These are phyloP conservation scores for Pardosa pseudoannulata DNA, from an alignment of 2,888 invertebrate species.

Conservation along the genomic window DNA sequence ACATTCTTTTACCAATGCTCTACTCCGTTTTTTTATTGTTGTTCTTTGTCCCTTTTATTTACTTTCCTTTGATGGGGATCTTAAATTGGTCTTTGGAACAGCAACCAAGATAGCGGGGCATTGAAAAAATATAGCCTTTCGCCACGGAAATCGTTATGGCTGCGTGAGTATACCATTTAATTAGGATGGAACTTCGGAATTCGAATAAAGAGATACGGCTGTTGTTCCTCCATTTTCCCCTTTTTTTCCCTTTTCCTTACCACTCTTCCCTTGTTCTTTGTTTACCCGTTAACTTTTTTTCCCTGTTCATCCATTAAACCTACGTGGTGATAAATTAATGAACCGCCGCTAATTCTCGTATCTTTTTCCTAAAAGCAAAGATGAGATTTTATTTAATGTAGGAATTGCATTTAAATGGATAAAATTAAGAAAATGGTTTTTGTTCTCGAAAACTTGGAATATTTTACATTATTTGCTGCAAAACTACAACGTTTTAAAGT, in stretches of 20 bases:
- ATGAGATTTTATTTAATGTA: neutral
- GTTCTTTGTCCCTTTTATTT: neutral
- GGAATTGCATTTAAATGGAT: neutral
- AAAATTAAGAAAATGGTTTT: neutral
- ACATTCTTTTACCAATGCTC: neutral
- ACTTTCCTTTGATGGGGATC: constrained; percentile 10
- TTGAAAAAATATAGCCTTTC: constrained; percentile 5
- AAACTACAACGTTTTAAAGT: too few species aligned
- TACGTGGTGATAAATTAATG: constrained; percentile 19
- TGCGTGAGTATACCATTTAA: constrained; percentile 35
- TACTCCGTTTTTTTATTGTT: neutral
- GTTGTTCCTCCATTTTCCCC: neutral
- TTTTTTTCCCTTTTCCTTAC: neutral
- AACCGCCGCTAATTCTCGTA: neutral
- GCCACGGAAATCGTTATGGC: constrained; percentile 25
- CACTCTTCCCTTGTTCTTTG: constrained; percentile 17
- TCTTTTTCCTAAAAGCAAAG: neutral
- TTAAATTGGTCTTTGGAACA: constrained; percentile 28
- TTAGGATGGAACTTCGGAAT: constrained; percentile 28
- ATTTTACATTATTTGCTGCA: too few species aligned
- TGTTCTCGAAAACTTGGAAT: too few species aligned
- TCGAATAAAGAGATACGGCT: constrained; percentile 14
- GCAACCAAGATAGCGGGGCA: neutral
- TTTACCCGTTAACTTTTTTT: neutral
- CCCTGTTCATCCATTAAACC: neutral